Conservation (phyloP, 2,113 vertebrate genomes). For the Bothrops jararaca region DNA sequence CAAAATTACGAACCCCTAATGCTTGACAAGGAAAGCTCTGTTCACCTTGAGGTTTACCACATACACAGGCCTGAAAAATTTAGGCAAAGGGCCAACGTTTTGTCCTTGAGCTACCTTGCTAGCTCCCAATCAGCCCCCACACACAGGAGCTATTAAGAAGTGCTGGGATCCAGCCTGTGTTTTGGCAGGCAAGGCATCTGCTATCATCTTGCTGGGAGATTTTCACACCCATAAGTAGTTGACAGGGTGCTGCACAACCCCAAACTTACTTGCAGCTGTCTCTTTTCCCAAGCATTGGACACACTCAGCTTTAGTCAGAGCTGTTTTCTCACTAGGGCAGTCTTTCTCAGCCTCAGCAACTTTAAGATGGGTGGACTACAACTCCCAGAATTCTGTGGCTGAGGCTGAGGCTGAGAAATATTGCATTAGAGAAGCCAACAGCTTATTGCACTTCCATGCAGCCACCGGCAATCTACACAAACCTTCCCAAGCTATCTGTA, state of each 20-base stretch:
- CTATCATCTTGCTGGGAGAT: neutral
- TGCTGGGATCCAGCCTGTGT: neutral
- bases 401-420: too few relatives aligned
- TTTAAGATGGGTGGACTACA: neutral
- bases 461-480: too few relatives aligned
- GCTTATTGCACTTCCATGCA: too few relatives aligned
- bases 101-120: conserved; percentile 5
- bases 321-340: neutral
- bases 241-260: neutral
- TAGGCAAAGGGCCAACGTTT: neutral
- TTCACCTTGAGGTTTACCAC: neutral
- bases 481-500: too few relatives aligned
- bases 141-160: neutral
- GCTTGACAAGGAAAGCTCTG: neutral
- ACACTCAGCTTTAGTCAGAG: neutral
- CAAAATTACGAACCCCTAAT: neutral
- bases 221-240: conserved; percentile 18
- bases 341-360: neutral
- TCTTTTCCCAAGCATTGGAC: neutral
- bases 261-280: neutral
- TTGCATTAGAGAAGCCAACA: too few relatives aligned
- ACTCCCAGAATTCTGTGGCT: neutral
- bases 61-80: neutral
- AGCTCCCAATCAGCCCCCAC: neutral
- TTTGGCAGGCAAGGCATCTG: neutral